Percentiles rank a stretch among this genome's conserved stretches.
Conservation (phyloP, 2,888 invertebrate species). For the Mesopsocus fuscifrons region DNA sequence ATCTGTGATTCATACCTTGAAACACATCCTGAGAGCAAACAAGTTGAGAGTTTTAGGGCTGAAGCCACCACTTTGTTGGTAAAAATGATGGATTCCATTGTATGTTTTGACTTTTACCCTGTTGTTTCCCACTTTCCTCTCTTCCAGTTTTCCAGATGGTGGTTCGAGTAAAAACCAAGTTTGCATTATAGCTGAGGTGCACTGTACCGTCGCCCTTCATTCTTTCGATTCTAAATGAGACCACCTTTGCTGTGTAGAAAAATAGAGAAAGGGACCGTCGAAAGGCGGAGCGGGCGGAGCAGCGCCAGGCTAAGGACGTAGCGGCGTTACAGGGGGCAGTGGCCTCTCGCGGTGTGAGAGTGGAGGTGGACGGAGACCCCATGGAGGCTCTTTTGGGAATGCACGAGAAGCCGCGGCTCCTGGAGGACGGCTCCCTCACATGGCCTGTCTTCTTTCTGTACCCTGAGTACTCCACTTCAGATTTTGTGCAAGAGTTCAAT, state of each 20-base stretch:
- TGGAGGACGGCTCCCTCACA: conserved; percentile 34
- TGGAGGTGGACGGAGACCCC: conserved; percentile 38
- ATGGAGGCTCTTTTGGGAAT: neutral
- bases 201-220: too few species aligned
- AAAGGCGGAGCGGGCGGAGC: conserved; percentile 29
- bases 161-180: too few species aligned
- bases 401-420: conserved; percentile 2
- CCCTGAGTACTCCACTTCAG: conserved; percentile 72
- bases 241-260: neutral
- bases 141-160: too few species aligned
- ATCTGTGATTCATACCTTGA: neutral
- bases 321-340: conserved; percentile 38
- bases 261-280: neutral
- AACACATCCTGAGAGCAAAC: neutral
- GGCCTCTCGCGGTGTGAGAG: conserved; percentile 41
- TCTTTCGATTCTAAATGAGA: too few species aligned
- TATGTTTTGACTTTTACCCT: too few species aligned
- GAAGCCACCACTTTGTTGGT: too few species aligned
- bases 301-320: conserved; percentile 26
- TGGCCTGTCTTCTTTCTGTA: conserved; percentile 85
- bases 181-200: too few species aligned
- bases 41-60: neutral
- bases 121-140: too few species aligned
- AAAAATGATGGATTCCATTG: too few species aligned
- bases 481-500: conserved; percentile 64